Evolutionary conservation across 2,797 vertebrate genomes (phyloP).

Genomic region (Distichodus sexfasciatus): DNA sequence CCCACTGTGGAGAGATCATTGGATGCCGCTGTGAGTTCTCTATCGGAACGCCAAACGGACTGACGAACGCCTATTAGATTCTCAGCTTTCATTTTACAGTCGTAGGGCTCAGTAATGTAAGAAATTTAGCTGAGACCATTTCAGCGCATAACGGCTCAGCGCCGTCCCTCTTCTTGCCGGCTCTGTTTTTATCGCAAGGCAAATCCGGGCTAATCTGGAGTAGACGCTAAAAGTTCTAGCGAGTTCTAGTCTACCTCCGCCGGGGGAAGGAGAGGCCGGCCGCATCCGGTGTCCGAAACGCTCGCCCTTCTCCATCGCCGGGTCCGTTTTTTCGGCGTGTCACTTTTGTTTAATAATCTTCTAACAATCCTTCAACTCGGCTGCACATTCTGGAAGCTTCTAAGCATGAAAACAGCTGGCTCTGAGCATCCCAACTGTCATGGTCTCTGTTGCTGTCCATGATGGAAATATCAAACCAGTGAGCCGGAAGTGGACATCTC

Average conservation of each 20-base stretch:
- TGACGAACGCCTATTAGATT: background rate
- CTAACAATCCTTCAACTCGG: conserved; percentile 74
- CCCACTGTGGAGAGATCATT: background rate
- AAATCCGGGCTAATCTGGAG: conserved; percentile 3
- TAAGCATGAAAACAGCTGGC: conserved; percentile 83
- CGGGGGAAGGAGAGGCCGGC: conserved; percentile 7
- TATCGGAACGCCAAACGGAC: background rate
- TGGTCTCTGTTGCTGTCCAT: conserved; percentile 78
- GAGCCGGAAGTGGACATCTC: conserved; percentile 80
- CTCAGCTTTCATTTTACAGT: background rate
- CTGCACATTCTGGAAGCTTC: conserved; percentile 72
- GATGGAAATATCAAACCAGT: conserved; percentile 81
- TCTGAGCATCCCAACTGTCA: conserved; percentile 77
- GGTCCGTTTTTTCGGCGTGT: conserved; percentile 69
- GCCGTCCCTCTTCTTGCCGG: too few relatives aligned
- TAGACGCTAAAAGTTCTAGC: conserved; percentile 5
- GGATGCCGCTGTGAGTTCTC: background rate
- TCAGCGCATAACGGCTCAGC: too few relatives aligned
- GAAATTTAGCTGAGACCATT: too few relatives aligned
- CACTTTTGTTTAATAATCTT: conserved; percentile 82
- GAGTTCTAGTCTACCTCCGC: conserved; percentile 8
- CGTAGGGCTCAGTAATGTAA: background rate
- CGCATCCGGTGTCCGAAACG: background rate
- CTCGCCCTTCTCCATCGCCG: conserved; percentile 63
- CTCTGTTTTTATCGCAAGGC: too few relatives aligned